Conservation (phyloP, 2,797 vertebrate species). For the Setipinna tenuifilis region DNA sequence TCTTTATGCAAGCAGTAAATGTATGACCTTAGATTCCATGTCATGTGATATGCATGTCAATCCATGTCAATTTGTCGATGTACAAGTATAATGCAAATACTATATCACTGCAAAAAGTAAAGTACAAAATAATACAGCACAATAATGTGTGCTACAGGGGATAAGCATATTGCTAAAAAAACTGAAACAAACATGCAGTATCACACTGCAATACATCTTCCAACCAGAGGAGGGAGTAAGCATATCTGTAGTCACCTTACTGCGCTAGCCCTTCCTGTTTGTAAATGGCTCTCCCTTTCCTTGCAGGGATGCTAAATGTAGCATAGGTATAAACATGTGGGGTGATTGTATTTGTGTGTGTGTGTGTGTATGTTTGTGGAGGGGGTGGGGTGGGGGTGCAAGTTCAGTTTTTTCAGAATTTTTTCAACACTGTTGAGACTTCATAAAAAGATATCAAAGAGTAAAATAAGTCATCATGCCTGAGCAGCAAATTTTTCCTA, state of each 20-base stretch:
- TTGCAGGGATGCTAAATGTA: background rate
- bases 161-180: background rate
- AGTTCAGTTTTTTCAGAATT: background rate
- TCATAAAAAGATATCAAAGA: background rate
- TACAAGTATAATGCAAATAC: no score
- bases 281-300: background rate
- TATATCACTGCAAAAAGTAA: no score
- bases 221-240: constrained; percentile 11
- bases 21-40: background rate
- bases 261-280: background rate
- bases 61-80: background rate
- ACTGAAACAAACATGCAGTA: background rate
- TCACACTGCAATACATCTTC: background rate
- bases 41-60: background rate
- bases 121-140: no score
- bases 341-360: no score
- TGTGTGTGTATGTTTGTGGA: no score
- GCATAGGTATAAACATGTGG: background rate
- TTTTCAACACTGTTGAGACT: background rate
- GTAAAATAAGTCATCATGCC: background rate
- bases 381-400: no score
- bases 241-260: background rate
- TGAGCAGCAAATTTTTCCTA: background rate
- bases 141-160: no score
- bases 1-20: background rate